Evolutionary conservation across 1,140 invertebrate species (phyloP), one percentile per base, ranked within the genome.

Genomic region (Lethrus apterus): DNA sequence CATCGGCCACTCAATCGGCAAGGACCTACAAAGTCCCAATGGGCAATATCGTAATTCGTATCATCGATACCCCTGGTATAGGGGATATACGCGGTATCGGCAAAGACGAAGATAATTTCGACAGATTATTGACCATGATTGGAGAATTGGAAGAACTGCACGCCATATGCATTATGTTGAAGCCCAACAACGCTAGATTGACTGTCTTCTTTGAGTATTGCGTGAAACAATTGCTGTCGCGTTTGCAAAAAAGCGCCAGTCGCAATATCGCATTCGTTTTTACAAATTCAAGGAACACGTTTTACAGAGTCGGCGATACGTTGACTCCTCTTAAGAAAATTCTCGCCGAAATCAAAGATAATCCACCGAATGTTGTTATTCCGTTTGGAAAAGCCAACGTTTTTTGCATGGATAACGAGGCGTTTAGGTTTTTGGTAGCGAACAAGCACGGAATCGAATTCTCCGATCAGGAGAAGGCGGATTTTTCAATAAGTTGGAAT

Each of bases 321-420:
- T 47, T 54, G 7, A 32, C 44, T 4, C 45, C 49, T 35, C 35
- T 57, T 9, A 52, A 54, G 36, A 50, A 45, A 21, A 31, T 41
- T 21, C 13, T 41, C 2, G 29, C 52, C 3, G 50, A 56, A 8
- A 55, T 58, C 5, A 51, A 43, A 24, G 36, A 38, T 18, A 50
- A 49, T 46, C 50, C 51, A 20, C 52, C 52, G 7, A 29, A 57
- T 19, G 50, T 54, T 7, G 45, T 48, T 21, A 59, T 61, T 24
- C 54, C 48, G 9, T 43, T 56, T 7, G 46, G 49, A 14, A 36
- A 54, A 2, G 54, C 59, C 15, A 54, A 52, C 13, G 10, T 19
- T 9, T 64, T 62, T 44, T 62, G 50, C 35, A 57, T 64, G 17
- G 62, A 64, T 29, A 64, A 62, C 38, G 62, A 62, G 31, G 53